Base-by-base conservation (phyloP, 2,888 invertebrate species). In the Phaonia tiefii region DNA sequence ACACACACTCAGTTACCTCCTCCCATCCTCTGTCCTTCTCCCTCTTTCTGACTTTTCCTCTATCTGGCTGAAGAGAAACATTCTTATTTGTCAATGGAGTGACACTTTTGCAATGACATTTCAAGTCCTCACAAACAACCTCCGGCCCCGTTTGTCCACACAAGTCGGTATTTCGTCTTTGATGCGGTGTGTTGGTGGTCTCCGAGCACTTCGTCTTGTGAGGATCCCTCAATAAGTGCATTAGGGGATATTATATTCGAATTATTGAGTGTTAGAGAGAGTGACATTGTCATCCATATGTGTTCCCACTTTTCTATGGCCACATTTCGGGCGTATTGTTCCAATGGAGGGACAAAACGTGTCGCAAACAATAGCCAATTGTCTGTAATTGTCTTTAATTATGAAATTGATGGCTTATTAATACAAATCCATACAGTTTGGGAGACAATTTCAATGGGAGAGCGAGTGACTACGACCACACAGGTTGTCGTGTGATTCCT, bases 331-430 rank as follows among this genome's bases (percentile, higher is more conserved):
- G 51, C 31, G 63, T 54, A 70, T 78, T 75, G 49, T 44, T 60
- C 26, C 5, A 37, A 44, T n/a, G 15, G 31, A 11, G 69, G 51
- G 37, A 70, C 20, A 69, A 82, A 84, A 83, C 85, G 85, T 86
- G 86, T 85, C 85, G 25, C 15, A 63, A 60, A 85, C 83, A 86
- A 85, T 81, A 69, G 84, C 44, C 85, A 82, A 84, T 87, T 88
- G 88, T 87, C 73, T 84, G 79, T 88, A 88, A 88, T 88, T 88
- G 87, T 88, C 54, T 83, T 86, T 86, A 88, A 88, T 88, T 87
- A 87, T 86, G 67, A 51, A 67, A 79, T 76, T 82, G 79, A 76
- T 76, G 73, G 66, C 76, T 82, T 82, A 76, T 79, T 82, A 76
- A 79, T 76, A 79, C 42, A 75, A 75, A 44, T 20, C 13, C 15